phyloP scores from a whole-genome alignment of 2,113 vertebrate genomes.

The Apteryx mantelli region DNA sequence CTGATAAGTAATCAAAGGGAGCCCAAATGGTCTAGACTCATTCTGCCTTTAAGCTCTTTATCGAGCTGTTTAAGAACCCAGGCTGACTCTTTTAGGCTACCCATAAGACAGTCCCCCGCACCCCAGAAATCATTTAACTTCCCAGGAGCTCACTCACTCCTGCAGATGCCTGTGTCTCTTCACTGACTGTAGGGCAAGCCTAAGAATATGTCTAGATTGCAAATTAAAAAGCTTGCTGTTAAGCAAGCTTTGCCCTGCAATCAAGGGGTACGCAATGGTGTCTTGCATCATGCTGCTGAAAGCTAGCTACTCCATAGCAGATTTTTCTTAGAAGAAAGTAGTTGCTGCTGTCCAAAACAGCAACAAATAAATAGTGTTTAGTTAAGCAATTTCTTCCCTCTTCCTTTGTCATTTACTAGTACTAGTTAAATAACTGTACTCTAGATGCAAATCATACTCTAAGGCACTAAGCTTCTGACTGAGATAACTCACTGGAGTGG shows the following conservation, averaged over 20 bases:
- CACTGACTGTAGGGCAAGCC: background rate
- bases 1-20: background rate
- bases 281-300: background rate
- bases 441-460: background rate
- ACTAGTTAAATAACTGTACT: background rate
- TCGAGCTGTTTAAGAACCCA: background rate
- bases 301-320: background rate
- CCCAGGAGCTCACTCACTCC: background rate
- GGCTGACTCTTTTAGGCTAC: background rate
- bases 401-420: background rate
- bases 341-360: background rate
- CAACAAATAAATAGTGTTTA: background rate
- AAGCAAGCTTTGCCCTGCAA: background rate
- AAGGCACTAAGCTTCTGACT: background rate
- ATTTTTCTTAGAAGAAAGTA: background rate
- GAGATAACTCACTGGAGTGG: background rate
- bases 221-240: background rate
- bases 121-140: background rate
- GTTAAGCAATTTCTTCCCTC: background rate
- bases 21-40: background rate
- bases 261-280: background rate
- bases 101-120: accelerated
- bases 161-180: background rate
- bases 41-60: background rate
- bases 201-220: background rate